Evolutionary conservation across 2,797 vertebrate species (phyloP), one percentile per base, ranked within the genome.

Genomic region (Florisuga fusca): DNA sequence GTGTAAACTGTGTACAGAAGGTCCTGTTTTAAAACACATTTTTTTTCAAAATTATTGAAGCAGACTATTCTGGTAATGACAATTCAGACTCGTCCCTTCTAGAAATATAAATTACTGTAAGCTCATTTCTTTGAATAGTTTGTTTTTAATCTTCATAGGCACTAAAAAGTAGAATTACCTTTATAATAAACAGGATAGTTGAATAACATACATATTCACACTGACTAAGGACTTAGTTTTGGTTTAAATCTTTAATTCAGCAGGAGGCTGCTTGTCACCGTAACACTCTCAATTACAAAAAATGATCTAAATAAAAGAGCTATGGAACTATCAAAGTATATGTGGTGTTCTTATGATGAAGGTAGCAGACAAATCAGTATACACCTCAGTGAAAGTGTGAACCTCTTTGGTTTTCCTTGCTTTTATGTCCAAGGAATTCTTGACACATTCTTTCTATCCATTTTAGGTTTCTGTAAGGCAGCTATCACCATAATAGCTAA

Each of bases 111-210:
- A 67, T 93, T 71, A 51, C 1, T 0, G 61, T 76, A 87, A 82
- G 2, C 2, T 79, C 41, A 43, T 83, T 83, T 20, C 43, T 90
- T 77, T 78, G 36, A 77, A 27, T 90, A 66, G 62, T 94, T 89
- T 92, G 67, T 90, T 94, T 96, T 87, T 89, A 53, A 72, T 87
- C 33, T 69, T 84, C 12, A 26, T 8, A 12, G 31, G 3, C 27
- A 74, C 67, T 84, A 88, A 79, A 55, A 31, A 27, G 36, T 79
- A 89, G 77, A 90, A 58, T 77, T 89, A 57, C 41, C 13, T 23
- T 55, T 34, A 48, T 80, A 89, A 94, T 80, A 92, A 90, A 84
- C 57, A 87, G 27, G 12, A 76, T 85, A n/a, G 61, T 89, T 92
- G 61, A 93, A 89, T 71, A 84, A 94, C 64, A 46, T 8, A 71